A percentile compares a stretch with the other conserved stretches of the same genome.
phyloP scores from a whole-genome alignment of 2,797 vertebrate genomes.

The Acrossocheilus fasciatus region DNA sequence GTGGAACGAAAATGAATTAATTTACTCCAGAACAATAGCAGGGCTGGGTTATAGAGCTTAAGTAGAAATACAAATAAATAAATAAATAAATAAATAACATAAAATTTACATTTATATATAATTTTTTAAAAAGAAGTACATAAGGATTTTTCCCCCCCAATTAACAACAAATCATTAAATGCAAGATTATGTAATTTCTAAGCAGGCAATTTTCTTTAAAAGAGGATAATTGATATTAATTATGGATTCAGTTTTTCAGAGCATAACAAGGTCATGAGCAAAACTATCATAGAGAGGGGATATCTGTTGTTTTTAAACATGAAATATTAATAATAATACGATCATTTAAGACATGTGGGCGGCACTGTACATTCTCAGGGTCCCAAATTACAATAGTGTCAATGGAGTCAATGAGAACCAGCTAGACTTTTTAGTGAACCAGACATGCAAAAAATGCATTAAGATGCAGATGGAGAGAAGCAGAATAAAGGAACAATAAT shows the following conservation, averaged over 20 bases:
- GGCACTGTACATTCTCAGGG: constrained; percentile 43
- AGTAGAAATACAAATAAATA: neutral
- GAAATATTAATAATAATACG: constrained; percentile 52
- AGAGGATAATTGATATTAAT: neutral
- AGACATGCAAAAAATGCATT: constrained; percentile 78
- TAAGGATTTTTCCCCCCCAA: neutral
- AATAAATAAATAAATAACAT: neutral
- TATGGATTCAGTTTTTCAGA: constrained; percentile 9
- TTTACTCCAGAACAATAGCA: neutral
- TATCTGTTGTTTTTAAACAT: constrained; percentile 31
- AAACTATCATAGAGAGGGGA: constrained; percentile 45
- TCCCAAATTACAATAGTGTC: constrained; percentile 42
- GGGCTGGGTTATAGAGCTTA: neutral
- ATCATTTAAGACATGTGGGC: constrained; percentile 40
- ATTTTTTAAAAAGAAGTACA: neutral
- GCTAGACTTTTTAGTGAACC: constrained; percentile 71
- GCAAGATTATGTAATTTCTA: neutral
- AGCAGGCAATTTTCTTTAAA: neutral
- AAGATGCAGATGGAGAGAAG: constrained; percentile 69
- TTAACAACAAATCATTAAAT: neutral
- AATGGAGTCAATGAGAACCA: constrained; percentile 71
- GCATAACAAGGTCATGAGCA: constrained; percentile 62
- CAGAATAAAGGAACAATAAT: constrained; percentile 53
- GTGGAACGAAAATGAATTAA: too few relatives aligned
- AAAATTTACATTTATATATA: neutral